Evolutionary conservation across 2,888 invertebrate species (phyloP), one percentile per base, ranked within the genome.

Genomic region (Incurvaria masculella): DNA sequence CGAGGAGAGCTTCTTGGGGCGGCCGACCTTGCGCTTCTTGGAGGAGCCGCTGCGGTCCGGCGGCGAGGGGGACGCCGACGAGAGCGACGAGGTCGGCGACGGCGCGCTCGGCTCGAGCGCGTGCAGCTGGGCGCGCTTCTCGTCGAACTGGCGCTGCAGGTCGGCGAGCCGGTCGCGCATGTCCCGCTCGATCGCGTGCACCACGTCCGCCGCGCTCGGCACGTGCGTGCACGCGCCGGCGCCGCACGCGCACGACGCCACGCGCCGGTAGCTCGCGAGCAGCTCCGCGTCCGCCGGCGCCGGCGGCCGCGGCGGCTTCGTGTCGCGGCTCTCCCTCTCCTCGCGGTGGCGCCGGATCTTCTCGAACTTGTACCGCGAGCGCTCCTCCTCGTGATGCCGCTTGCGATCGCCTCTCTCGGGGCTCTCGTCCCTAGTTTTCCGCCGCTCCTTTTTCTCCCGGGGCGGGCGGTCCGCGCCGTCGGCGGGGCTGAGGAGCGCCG

Each of bases 81-180:
- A 67, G 2, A 79, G 73, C 1, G 81, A 69, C 1, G 72, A 61
- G 1, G 80, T 73, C 1, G 78, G 67, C 1, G 72, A 66, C 3
- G 69, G 68, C 50, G 81, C 72, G 51, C 82, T 82, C 1, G 85
- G 84, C 19, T 82, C 82, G 40, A 90, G 72, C 54, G 87, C 87
- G 52, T 84, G 85, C n/a, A 94, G 70, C 66, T 94, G 91, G 23
- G 85, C 85, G 61, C 92, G 89, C 62, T 91, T 91, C 63, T 94
- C 92, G 52, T 86, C 85, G 61, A 91, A 90, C 61, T 90, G 87
- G 21, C 88, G 80, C 59, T 93, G 90, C 21, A 94, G 76, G 46
- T 93, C 91, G 19, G 91, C 89, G 51, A 94, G 65, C 49, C 87
- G 83, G 68, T 87, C 84, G 39, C 91, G 81, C 89, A 94, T 91